A percentile compares a stretch with the other conserved stretches of the same genome.
These are phyloP conservation scores for Holotrichia oblita DNA, from an alignment of 1,140 invertebrate genomes.

Conservation along the genomic window DNA sequence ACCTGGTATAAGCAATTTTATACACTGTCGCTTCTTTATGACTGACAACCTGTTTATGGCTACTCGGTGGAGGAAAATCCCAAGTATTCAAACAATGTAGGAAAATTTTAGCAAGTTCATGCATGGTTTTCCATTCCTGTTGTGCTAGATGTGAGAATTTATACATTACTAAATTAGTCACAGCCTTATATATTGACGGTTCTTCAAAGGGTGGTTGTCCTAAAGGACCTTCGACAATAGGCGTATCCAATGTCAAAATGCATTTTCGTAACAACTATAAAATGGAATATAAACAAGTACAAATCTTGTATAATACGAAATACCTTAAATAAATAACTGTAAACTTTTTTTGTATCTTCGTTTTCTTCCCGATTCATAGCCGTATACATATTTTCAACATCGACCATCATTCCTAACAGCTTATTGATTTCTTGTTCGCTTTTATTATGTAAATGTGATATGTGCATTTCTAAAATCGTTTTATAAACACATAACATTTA, in stretches of 20 bases:
- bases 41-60: conserved; percentile 73
- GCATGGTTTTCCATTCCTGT: conserved; percentile 90
- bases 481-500: conserved; percentile 11
- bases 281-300: not conserved
- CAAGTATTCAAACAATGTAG: conserved; percentile 93
- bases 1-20: conserved; percentile 92
- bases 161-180: conserved; percentile 90
- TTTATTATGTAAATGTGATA: conserved; percentile 79
- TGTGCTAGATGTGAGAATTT: conserved; percentile 88
- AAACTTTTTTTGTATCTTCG: conserved; percentile 89
- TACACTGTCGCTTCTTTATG: conserved; percentile 85
- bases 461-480: conserved; percentile 65
- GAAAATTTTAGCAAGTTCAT: conserved; percentile 92
- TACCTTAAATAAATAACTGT: conserved; percentile 89
- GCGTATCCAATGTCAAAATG: conserved; percentile 82
- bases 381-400: conserved; percentile 93
- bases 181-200: conserved; percentile 90
- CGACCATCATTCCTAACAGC: conserved; percentile 87
- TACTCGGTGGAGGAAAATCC: conserved; percentile 89
- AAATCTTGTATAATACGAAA: not conserved
- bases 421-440: conserved; percentile 83
- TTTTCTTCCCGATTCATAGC: conserved; percentile 91
- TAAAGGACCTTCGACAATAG: conserved; percentile 84
- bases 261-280: conserved; percentile 83
- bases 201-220: conserved; percentile 93